Percentiles rank a stretch among this genome's conserved stretches.
These are phyloP conservation scores for Castor canadensis DNA, from an alignment of 2,113 vertebrate species.

Conservation along the genomic window DNA sequence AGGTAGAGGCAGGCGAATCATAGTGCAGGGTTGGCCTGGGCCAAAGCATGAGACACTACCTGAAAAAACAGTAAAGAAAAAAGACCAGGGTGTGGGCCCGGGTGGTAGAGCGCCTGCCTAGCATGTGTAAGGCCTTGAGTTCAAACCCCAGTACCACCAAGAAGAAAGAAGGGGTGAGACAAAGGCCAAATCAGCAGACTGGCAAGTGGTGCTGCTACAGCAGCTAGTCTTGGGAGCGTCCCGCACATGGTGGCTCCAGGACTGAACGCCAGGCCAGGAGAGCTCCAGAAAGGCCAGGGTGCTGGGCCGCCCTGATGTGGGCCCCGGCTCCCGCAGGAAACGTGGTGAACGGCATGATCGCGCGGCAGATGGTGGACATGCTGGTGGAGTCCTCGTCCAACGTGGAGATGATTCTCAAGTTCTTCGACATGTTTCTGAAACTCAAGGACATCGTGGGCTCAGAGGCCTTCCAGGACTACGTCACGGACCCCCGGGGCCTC, in stretches of 20 bases:
- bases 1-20: no score
- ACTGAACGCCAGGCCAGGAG: not conserved
- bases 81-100: no score
- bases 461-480: conserved; percentile 94
- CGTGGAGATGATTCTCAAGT: conserved; percentile 99
- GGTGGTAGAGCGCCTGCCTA: no score
- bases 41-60: no score
- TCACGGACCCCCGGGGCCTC: conserved; percentile 94
- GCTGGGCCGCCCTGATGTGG: not conserved
- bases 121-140: no score
- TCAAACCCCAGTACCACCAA: no score
- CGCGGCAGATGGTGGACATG: conserved; percentile 99
- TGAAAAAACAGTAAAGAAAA: no score
- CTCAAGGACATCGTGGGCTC: conserved; percentile 97
- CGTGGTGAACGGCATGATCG: conserved; percentile 96
- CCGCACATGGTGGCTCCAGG: not conserved
- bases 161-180: no score
- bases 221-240: not conserved
- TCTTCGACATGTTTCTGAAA: conserved; percentile 99
- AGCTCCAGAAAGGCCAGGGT: not conserved
- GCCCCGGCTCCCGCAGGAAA: conserved; percentile 89
- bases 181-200: not conserved
- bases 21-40: no score
- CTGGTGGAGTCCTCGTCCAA: conserved; percentile 98
- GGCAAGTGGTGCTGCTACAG: not conserved